Evolutionary conservation across 1,140 invertebrate species (phyloP).

Genomic region (Bombus terrestris): DNA sequence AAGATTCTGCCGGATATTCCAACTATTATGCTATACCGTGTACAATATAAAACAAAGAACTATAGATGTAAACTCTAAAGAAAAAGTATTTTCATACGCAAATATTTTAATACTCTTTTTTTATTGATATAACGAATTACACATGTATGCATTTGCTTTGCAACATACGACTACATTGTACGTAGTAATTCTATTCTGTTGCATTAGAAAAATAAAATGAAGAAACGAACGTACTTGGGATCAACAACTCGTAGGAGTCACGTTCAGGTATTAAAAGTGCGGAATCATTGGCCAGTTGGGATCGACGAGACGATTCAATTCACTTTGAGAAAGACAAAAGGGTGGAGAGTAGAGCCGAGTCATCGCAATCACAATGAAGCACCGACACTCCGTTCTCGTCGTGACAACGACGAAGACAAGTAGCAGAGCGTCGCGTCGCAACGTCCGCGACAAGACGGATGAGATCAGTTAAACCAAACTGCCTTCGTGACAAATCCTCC

Average conservation of each 20-base stretch:
- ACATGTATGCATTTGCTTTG: too few species aligned
- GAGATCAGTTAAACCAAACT: conserved; percentile 82
- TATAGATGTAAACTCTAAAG: too few species aligned
- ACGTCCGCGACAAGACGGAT: conserved; percentile 79
- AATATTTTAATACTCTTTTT: too few species aligned
- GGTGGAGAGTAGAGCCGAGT: conserved; percentile 1
- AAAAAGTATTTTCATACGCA: too few species aligned
- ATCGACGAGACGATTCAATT: conserved; percentile 41
- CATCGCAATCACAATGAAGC: conserved; percentile 38
- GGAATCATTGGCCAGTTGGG: conserved; percentile 46
- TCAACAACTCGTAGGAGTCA: background rate
- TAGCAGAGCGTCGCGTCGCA: conserved; percentile 63
- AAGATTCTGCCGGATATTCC: background rate
- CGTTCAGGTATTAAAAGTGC: conserved; percentile 22
- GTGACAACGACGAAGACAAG: conserved; percentile 60
- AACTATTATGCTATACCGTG: too few species aligned
- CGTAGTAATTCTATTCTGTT: too few species aligned
- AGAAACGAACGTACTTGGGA: background rate
- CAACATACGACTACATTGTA: fast-evolving
- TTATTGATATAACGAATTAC: too few species aligned
- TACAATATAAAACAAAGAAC: too few species aligned
- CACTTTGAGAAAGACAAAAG: too few species aligned
- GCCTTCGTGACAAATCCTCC: conserved; percentile 81
- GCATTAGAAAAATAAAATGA: too few species aligned
- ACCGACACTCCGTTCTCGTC: conserved; percentile 36